Evolutionary conservation across 2,797 vertebrate genomes (phyloP), one percentile per base, ranked within the genome.

Genomic region (Parauchenoglanis ngamensis): DNA sequence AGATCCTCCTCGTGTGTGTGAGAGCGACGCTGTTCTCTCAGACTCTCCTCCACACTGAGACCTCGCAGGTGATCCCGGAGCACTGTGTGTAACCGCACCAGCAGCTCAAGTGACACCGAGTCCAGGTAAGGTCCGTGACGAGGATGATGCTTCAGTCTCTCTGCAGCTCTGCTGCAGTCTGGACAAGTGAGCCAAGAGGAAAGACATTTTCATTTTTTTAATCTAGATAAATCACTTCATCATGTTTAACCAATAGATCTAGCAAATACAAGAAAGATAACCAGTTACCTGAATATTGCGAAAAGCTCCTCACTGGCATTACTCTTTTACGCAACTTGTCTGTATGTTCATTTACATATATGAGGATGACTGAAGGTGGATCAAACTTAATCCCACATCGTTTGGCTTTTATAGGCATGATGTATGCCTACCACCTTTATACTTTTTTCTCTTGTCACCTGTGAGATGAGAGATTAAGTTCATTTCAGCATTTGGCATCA

Each of bases 301-400:
- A 97, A 92, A 99, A 98, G 77, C 95, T 96, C 67, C 97, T 93
- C 83, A 98, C 89, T 0, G 98, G 98, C 93, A 99, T 99, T 35
- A 97, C 92, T 89, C 98, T 96, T 92, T 96, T 97, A 15, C 97
- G 95, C 72, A 92, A 90, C 89, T 95, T 96, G 0, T 93, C 92
- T 65, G 92, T 92, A 40, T 89, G 89, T 12, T 89, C 91, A 1
- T 95, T 92, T 90, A 95, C 94, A 83, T 99, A 99, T 87, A 99
- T 93, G 84, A 99, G 89, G 85, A 99, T 85, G 77, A 99, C 94
- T 17, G 98, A 94, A 0, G 97, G 97, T 40, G 98, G 98, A 28
- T 90, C 94, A 86, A 99, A 98, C 88, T 94, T 93, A 77, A 99
- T 76, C 2, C 98, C 98, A 0, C 98, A 99, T 21, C 96, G 97